Evolutionary conservation across 2,113 vertebrate species (phyloP).

Genomic region (Australoheros scitulus): DNA sequence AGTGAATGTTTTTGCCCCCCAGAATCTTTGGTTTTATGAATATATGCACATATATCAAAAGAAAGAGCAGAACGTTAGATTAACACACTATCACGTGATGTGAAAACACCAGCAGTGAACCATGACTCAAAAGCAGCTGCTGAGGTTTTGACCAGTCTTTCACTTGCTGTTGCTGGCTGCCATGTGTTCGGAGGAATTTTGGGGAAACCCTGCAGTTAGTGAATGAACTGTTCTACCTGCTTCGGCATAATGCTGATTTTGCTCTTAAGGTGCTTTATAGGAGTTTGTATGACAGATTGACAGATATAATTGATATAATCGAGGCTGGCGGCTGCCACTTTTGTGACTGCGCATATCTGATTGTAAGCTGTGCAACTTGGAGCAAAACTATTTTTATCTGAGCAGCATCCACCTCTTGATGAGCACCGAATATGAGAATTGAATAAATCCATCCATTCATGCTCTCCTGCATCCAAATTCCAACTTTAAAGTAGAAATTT

Average conservation of each 20-base stretch:
- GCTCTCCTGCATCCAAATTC: not conserved
- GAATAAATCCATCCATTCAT: too few species aligned
- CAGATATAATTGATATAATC: too few species aligned
- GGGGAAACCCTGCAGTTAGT: not conserved
- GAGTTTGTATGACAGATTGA: too few species aligned
- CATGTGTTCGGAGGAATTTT: not conserved
- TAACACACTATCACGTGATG: not conserved
- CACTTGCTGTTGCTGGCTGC: not conserved
- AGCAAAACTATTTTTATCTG: not conserved
- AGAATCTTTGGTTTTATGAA: not conserved
- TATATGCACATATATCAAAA: not conserved
- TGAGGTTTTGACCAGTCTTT: too few species aligned
- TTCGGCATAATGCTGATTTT: not conserved
- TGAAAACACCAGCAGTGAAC: not conserved
- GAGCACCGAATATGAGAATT: not conserved
- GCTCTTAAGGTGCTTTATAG: not conserved
- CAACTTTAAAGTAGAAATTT: not conserved
- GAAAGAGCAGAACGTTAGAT: not conserved
- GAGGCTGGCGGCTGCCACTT: not conserved
- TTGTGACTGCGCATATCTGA: not conserved
- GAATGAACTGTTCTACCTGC: not conserved
- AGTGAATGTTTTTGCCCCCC: not conserved
- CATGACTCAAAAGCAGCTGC: too few species aligned
- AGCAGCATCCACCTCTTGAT: not conserved
- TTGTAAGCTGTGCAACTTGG: not conserved